Base-by-base conservation (phyloP, 2,888 invertebrate genomes). In the Platycheirus rosarum region DNA sequence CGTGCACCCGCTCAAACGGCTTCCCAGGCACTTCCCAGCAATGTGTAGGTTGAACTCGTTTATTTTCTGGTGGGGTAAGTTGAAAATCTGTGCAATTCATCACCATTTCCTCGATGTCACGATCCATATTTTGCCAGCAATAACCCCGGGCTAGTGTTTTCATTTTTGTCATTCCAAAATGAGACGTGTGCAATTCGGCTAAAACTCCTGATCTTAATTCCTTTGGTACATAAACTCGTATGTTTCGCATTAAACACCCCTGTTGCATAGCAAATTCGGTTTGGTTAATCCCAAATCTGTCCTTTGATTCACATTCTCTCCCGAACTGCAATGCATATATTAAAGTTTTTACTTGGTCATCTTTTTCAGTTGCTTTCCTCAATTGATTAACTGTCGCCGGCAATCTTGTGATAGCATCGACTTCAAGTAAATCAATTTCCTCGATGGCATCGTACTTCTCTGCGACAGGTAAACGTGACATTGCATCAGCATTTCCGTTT, bases 401-500 rank as follows among this genome's bases (percentile, higher is more conserved):
- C 35, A 85, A 32, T 13, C 55, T 84, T n/a, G 78, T 18, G 1
- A 77, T 79, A 1, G 53, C n/a, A 18, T 55, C 70, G 2, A 65
- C 23, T 44, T 84, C 75, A 13, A 75, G 60, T 1, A 71, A 40
- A 42, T 76, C 79, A 29, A 48, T 60, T 71, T 44, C 65, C 14
- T 76, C 63, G 11, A 46, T 55, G 23, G n/a, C n/a, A n/a, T n/a
- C n/a, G n/a, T n/a, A 46, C 7, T 5, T 37, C 7, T 40, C 18
- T 26, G 26, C 18, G 7, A 65, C 14, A 16, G 84, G 85, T 49
- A 85, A 49, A 23, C 85, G 32, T 1, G 84, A 85, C 18, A 86
- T 40, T 9, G 80, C 84, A 68, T 86, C 85, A 5, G 84, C 85
- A 53, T 85, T 86, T 11, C 73, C 62, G 55, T 85, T 71, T 2